phyloP scores from a whole-genome alignment of 23 tunicate genomes.

The Styela clava region DNA sequence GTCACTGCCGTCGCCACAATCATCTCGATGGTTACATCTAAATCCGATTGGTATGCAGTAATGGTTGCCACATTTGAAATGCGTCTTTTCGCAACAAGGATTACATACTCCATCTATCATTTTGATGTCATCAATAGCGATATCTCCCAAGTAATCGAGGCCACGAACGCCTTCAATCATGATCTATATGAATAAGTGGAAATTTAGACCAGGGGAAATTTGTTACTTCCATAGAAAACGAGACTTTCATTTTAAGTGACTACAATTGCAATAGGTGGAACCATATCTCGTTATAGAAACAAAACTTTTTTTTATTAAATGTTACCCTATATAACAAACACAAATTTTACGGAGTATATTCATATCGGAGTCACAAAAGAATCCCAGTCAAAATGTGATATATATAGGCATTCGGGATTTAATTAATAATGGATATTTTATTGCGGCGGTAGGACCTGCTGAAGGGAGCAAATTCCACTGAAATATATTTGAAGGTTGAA shows the following conservation, averaged over 20 bases:
- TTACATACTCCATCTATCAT: conserved; percentile 52
- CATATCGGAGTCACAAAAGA: too few relatives aligned
- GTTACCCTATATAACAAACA: too few relatives aligned
- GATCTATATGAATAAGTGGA: conserved; percentile 50
- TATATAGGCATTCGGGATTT: too few relatives aligned
- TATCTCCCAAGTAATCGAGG: conserved; percentile 42
- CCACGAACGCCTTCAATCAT: conserved; percentile 69
- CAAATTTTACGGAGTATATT: too few relatives aligned
- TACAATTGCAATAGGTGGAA: not conserved
- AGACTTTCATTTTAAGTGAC: not conserved
- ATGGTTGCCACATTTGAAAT: conserved; percentile 73
- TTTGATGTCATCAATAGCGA: conserved; percentile 84
- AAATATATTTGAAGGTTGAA: too few relatives aligned
- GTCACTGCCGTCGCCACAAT: conserved; percentile 87
- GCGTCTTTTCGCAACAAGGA: conserved; percentile 44
- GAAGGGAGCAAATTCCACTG: too few relatives aligned
- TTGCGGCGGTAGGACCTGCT: too few relatives aligned
- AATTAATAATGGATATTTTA: too few relatives aligned
- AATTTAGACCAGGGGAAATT: not conserved
- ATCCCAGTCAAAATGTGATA: too few relatives aligned
- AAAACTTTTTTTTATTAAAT: too few relatives aligned
- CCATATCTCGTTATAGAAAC: not conserved
- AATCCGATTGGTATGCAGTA: conserved; percentile 37
- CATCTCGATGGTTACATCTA: conserved; percentile 60
- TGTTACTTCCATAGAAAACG: not conserved